Percentiles rank a stretch among this genome's conserved stretches.
phyloP scores from a whole-genome alignment of 2,888 invertebrate genomes.

The Monochamus alternatus region DNA sequence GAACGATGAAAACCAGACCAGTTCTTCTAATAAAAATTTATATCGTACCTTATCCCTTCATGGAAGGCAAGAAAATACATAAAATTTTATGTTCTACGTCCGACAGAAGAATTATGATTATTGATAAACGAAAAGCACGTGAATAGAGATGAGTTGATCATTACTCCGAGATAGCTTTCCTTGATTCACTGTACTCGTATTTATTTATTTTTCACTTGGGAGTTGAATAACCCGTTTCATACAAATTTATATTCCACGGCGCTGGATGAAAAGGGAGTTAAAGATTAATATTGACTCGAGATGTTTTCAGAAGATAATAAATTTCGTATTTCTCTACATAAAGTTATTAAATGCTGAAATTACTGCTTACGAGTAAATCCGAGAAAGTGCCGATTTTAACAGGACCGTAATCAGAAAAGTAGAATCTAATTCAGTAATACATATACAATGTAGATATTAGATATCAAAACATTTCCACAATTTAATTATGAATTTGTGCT shows the following conservation, averaged over 20 bases:
- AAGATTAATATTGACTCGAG: conserved; percentile 13
- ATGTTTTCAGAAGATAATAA: conserved; percentile 7
- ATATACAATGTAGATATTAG: too few species aligned
- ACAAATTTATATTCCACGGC: conserved; percentile 13
- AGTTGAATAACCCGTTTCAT: conserved; percentile 14
- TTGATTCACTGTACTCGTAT: conserved; percentile 21
- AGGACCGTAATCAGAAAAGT: too few species aligned
- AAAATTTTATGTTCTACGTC: conserved; percentile 7
- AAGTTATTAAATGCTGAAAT: background rate
- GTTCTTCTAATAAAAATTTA: background rate
- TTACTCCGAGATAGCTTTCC: conserved; percentile 3
- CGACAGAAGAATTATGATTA: conserved; percentile 15
- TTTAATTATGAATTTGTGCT: too few species aligned
- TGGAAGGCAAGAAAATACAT: conserved; percentile 19
- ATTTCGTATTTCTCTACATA: background rate
- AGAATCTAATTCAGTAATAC: too few species aligned
- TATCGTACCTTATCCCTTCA: background rate
- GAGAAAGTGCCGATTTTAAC: too few species aligned
- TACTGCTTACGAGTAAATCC: background rate
- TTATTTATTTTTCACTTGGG: conserved; percentile 14
- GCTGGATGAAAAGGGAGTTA: background rate
- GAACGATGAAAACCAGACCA: too few species aligned
- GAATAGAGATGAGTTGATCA: conserved; percentile 3
- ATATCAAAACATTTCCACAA: too few species aligned
- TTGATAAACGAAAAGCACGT: conserved; percentile 23